These are phyloP conservation scores for Enoplosus armatus DNA, from an alignment of 2,797 vertebrate species.

Conservation along the genomic window DNA sequence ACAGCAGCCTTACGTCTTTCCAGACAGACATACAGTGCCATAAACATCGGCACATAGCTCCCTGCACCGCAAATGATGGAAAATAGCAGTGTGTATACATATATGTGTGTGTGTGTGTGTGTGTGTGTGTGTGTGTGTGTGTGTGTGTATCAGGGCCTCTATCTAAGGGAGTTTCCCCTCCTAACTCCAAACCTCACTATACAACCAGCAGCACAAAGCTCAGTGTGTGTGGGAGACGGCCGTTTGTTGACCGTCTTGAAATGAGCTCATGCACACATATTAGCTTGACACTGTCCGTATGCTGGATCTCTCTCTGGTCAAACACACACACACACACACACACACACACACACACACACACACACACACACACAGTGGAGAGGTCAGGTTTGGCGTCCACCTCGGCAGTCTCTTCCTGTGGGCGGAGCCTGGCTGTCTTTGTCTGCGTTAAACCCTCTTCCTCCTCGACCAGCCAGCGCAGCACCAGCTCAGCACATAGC, in stretches of 20 bases:
- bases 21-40: constrained; percentile 67
- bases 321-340: constrained; percentile 26
- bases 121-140: constrained; percentile 25
- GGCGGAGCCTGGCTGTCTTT: constrained; percentile 80
- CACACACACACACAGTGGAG: constrained; percentile 32
- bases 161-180: constrained; percentile 64
- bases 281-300: constrained; percentile 49
- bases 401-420: constrained; percentile 74
- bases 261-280: constrained; percentile 59
- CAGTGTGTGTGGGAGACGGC: constrained; percentile 1
- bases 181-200: constrained; percentile 28
- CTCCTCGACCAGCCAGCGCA: constrained; percentile 59
- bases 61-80: constrained; percentile 65
- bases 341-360: constrained; percentile 28
- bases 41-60: constrained; percentile 70
- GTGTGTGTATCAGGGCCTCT: constrained; percentile 48
- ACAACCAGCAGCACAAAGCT: constrained; percentile 33
- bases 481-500: constrained; percentile 76
- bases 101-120: constrained; percentile 30
- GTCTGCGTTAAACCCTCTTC: constrained; percentile 80
- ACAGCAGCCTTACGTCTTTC: constrained; percentile 42
- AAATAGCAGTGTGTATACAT: constrained; percentile 46
- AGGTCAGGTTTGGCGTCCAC: constrained; percentile 76
- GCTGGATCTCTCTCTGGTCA: constrained; percentile 9
- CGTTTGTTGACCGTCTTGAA: constrained; percentile 49